Base-by-base conservation (phyloP, 2,797 vertebrate species). In the Pseudotriccus pelzelni region DNA sequence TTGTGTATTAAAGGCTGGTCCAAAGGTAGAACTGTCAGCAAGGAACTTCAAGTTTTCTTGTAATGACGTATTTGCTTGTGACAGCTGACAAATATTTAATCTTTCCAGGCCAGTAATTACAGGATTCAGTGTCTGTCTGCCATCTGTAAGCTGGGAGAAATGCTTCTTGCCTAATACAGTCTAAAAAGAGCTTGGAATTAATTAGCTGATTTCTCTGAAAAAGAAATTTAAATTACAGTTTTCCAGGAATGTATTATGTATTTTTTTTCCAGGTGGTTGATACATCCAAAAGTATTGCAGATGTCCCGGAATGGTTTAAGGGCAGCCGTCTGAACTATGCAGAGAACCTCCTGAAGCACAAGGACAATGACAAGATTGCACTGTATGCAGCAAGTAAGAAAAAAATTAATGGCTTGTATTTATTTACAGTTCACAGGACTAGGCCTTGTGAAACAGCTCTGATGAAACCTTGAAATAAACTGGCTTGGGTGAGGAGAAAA, bases 311-410 rank as follows among this genome's bases (percentile, higher is more conserved):
- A 91, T 99, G 99, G 99, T 99, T 99, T 95, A 98, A 94, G 96
- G 99, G 99, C 30, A 99, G 99, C 62, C 98, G 98, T 0, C 97
- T 99, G 30, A 99, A 99, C 98, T 99, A 99, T 1, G 99, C 99
- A 0, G 99, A 99, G 94, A 99, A 99, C 83, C 98, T 99, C 28
- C 98, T 99, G 58, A 98, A 98, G 90, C 99, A 99, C 76, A 97
- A 97, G 59, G 98, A 99, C 78, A 98, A 99, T 4, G 99, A 99
- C 96, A 99, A 98, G 96, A 98, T 99, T 16, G 99, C 99, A 28
- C 98, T 99, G 2, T 99, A 99, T 7, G 98, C 99, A 22, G 98
- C 99, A 47, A 98, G 99, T 99, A 97, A 98, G 99, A 98, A 56
- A 19, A 19, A 13, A 32, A 14, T 7, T 4, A 32, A 17, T 22